phyloP scores from a whole-genome alignment of 2,113 vertebrate genomes.

The Sapayoa aenigma region DNA sequence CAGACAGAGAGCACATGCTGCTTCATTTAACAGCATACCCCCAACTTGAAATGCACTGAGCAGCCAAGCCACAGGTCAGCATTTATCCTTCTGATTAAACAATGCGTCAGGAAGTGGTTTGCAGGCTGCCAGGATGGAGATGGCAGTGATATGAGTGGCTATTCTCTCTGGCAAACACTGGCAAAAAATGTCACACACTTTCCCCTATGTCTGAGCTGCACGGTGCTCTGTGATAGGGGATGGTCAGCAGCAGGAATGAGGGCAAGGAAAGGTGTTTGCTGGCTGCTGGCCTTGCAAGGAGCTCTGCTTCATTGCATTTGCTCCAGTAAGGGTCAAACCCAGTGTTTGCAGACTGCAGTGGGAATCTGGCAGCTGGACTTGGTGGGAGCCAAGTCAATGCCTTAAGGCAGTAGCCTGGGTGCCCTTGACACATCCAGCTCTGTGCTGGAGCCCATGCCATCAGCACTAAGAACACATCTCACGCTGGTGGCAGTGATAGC shows the following conservation, averaged over 20 bases:
- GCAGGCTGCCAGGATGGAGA: background rate
- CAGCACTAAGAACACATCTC: background rate
- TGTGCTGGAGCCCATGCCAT: background rate
- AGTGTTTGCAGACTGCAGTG: background rate
- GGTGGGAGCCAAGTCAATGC: background rate
- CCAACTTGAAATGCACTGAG: background rate
- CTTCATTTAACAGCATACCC: background rate
- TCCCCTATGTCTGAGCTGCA: background rate
- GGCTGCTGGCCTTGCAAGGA: background rate
- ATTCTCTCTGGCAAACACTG: background rate
- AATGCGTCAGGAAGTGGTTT: background rate
- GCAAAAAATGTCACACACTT: background rate
- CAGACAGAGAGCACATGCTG: background rate
- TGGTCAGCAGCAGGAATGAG: background rate
- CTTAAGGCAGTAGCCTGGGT: background rate
- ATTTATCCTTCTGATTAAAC: background rate
- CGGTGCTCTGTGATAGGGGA: accelerated
- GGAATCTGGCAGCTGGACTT: background rate
- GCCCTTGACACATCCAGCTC: background rate
- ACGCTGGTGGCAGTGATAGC: background rate
- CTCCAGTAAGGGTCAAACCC: background rate
- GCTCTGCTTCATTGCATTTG: background rate
- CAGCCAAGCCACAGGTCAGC: background rate
- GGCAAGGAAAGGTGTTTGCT: background rate
- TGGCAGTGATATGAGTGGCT: accelerated